Base-by-base conservation (phyloP, 2,888 invertebrate genomes). In the Ellobium chinense region DNA sequence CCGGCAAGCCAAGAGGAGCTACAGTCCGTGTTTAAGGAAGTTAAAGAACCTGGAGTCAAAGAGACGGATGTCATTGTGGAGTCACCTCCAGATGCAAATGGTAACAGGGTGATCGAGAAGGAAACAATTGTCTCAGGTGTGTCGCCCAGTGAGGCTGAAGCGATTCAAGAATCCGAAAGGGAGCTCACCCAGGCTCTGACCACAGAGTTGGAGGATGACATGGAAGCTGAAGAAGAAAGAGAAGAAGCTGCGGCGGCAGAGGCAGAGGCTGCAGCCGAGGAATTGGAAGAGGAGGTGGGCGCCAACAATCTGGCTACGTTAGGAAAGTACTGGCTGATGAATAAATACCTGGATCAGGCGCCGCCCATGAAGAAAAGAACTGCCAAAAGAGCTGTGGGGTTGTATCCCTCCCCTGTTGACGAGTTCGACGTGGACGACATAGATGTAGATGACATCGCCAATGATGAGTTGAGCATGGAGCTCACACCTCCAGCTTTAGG, bases 1-100 rank as follows among this genome's bases (percentile, higher is more conserved):
- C 73, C 73, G 12, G 80, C 68, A 1, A 73, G 39, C n/a, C 14
- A 66, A 5, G 79, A 79, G 18, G 79, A 79, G 24, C 66, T 79
- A 1, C 34, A 73, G 14, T 62, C 73, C 1, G 56, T 68, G 0
- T 60, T 66, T 58, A 56, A 65, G 3, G 56, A 73, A 21, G 24
- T 46, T 18, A n/a, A 69, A 12, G 27, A 66, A 4, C 69, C 78
- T 14, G 37, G 68, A 56, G 70, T 58, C 34, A 37, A 70, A n/a
- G 76, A 81, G 36, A 70, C 65, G 27, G 46, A 69, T 31, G 37
- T 78, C 0, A 56, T 62, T 24, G 31, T 65, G 1, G 75, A 65
- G 7, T 54, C 21, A 18, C 29, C 34, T 34, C 46, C 39, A 39
- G 54, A 36, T 46, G n/a, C 36, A 27, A 27, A 12, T 46, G 46